Evolutionary conservation across 2,797 vertebrate genomes (phyloP).

Genomic region (Acrossocheilus fasciatus): DNA sequence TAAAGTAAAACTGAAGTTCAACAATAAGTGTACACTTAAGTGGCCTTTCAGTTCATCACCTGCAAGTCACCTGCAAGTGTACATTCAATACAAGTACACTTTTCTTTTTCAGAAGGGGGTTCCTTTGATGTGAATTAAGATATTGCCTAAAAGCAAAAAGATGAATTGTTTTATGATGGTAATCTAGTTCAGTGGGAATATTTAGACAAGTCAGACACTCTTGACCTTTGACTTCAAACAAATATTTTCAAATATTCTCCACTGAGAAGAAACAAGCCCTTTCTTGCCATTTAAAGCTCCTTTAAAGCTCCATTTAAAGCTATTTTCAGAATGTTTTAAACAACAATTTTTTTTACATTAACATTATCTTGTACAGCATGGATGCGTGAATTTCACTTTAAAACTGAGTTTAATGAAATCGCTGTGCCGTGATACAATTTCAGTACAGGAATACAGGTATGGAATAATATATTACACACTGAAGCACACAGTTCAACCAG

Average conservation of each 20-base stretch:
- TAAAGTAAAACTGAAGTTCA: no score
- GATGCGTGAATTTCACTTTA: background rate
- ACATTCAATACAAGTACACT: background rate
- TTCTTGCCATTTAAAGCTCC: background rate
- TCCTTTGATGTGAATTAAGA: background rate
- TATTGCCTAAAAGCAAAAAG: background rate
- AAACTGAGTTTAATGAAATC: background rate
- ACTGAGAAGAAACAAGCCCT: background rate
- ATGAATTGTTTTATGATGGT: background rate
- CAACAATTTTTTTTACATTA: background rate
- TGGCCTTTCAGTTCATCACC: no score
- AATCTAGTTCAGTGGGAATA: background rate
- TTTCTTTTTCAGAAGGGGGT: background rate
- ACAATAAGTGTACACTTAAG: no score
- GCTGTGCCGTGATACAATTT: background rate
- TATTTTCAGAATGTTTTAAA: background rate
- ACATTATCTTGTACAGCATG: background rate
- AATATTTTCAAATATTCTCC: background rate
- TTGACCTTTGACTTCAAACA: slow-evolving; percentile 8
- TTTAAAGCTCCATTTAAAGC: background rate
- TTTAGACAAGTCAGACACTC: background rate
- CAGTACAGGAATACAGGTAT: background rate
- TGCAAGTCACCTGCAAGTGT: background rate
- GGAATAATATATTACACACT: background rate
- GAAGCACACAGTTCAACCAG: background rate